Evolutionary conservation across 2,888 invertebrate species (phyloP).

Genomic region (Lasioglossum oenotherae): DNA sequence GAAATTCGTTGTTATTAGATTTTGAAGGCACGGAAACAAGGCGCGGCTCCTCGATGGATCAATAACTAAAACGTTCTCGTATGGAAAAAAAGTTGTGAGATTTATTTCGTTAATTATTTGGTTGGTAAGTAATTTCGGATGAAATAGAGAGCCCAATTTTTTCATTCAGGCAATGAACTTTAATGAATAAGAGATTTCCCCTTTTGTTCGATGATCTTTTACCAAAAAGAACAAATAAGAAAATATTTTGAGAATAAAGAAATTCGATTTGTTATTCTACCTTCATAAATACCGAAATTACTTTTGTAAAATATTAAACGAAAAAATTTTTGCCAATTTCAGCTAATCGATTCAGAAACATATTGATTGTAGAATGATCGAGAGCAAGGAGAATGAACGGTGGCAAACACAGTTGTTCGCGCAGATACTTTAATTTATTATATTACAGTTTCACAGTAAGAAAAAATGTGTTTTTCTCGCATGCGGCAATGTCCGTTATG

Average conservation of each 20-base stretch:
- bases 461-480: slow-evolving; percentile 62
- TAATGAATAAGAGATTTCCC: too few relatives aligned
- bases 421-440: slow-evolving; percentile 76
- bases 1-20: neutral
- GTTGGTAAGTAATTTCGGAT: too few relatives aligned
- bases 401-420: slow-evolving; percentile 34
- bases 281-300: too few relatives aligned
- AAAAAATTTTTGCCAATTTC: neutral
- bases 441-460: slow-evolving; percentile 76
- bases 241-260: too few relatives aligned
- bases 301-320: neutral
- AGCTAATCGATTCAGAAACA: neutral
- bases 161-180: too few relatives aligned
- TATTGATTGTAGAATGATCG: neutral
- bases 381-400: neutral
- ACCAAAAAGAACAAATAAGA: too few relatives aligned
- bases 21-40: neutral
- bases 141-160: too few relatives aligned
- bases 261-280: too few relatives aligned
- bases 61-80: neutral
- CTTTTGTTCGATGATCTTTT: too few relatives aligned
- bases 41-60: neutral
- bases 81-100: neutral
- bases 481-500: slow-evolving; percentile 39
- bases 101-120: neutral